phyloP scores from a whole-genome alignment of 2,113 vertebrate genomes.

The Pituophis catenifer region DNA sequence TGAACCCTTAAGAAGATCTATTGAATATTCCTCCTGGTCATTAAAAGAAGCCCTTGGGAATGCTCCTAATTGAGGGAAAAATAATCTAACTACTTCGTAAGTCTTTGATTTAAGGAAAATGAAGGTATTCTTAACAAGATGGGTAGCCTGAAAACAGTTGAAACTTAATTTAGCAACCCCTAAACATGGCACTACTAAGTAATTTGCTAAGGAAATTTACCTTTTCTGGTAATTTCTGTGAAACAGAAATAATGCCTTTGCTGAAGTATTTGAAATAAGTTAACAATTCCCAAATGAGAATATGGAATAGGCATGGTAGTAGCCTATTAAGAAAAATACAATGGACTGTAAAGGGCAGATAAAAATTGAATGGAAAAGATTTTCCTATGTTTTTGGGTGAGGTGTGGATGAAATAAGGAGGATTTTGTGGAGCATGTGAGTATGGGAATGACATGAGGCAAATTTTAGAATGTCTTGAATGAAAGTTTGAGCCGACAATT shows the following conservation, averaged over 20 bases:
- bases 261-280: not conserved
- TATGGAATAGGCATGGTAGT: not conserved
- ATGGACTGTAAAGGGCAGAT: not conserved
- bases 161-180: not conserved
- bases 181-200: not conserved
- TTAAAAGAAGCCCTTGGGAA: not conserved
- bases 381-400: not conserved
- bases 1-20: not conserved
- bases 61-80: not conserved
- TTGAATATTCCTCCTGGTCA: not conserved
- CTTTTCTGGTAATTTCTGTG: not conserved
- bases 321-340: not conserved
- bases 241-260: not conserved
- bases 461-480: not conserved
- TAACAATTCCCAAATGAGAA: not conserved
- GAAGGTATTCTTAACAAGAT: not conserved
- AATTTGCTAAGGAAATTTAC: not conserved
- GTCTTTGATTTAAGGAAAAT: not conserved
- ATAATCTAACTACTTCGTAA: not conserved
- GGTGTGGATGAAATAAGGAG: not conserved
- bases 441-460: not conserved
- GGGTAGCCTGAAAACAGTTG: not conserved
- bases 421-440: not conserved
- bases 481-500: not conserved
- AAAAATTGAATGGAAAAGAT: not conserved